phyloP scores from a whole-genome alignment of 1,140 invertebrate genomes.

The Dendrolimus kikuchii region DNA sequence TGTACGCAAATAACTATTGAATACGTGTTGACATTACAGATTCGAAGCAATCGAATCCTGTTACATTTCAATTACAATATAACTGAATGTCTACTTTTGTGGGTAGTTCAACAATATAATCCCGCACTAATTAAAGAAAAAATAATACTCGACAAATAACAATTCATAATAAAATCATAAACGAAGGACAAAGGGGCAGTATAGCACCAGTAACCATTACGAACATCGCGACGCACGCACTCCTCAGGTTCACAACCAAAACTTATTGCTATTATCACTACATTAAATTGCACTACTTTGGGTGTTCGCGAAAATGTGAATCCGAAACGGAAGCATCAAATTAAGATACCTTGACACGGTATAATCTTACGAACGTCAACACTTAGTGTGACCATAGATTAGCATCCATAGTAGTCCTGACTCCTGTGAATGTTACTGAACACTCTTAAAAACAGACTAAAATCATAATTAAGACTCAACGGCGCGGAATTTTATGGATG shows the following conservation, averaged over 20 bases:
- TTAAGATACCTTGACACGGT: constrained; percentile 20
- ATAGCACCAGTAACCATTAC: constrained; percentile 44
- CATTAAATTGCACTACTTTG: constrained; percentile 57
- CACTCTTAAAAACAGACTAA: no score
- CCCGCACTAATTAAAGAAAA: constrained; percentile 41
- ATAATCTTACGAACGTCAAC: no score
- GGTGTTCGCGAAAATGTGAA: constrained; percentile 34
- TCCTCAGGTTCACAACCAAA: constrained; percentile 62
- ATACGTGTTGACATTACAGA: no score
- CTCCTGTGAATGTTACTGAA: no score
- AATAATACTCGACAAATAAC: constrained; percentile 58
- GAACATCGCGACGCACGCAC: constrained; percentile 31
- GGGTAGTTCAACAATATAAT: constrained; percentile 46
- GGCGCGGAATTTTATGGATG: no score
- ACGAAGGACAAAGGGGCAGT: constrained; percentile 39
- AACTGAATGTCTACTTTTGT: constrained; percentile 48
- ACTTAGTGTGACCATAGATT: no score
- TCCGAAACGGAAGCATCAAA: constrained; percentile 32
- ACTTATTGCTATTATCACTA: constrained; percentile 70
- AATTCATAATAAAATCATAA: constrained; percentile 52
- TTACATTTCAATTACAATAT: constrained; percentile 65
- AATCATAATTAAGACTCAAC: no score
- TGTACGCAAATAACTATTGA: no score
- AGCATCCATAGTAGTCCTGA: no score
- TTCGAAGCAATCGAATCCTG: constrained; percentile 17